These are phyloP conservation scores for Agrochola circellaris DNA, from an alignment of 2,888 invertebrate genomes.

Conservation along the genomic window DNA sequence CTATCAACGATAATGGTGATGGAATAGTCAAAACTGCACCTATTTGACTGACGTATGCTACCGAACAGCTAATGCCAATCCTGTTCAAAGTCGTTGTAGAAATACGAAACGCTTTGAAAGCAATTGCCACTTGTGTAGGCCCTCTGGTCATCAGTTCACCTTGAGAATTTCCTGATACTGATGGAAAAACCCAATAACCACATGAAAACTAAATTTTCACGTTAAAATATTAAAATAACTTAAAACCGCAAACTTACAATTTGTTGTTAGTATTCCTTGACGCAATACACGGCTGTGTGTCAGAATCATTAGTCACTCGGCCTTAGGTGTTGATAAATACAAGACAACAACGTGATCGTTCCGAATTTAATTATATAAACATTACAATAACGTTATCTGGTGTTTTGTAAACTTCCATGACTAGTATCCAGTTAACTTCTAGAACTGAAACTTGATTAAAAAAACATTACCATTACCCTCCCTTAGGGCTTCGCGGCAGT, in stretches of 20 bases:
- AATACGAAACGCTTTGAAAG: no score
- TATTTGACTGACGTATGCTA: neutral
- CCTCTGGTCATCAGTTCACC: neutral
- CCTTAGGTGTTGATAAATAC: conserved; percentile 69
- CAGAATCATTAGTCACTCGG: conserved; percentile 77
- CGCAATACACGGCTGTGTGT: conserved; percentile 69
- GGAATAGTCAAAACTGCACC: neutral
- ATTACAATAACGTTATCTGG: conserved; percentile 39
- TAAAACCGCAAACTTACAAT: conserved; percentile 30
- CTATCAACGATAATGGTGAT: neutral
- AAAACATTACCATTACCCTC: no score
- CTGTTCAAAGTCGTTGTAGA: neutral
- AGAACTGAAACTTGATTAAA: neutral
- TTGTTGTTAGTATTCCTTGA: conserved; percentile 61
- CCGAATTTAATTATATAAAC: conserved; percentile 63
- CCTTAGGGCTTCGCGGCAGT: no score
- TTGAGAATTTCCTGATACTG: neutral
- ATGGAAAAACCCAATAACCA: conserved; percentile 9
- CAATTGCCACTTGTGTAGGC: neutral
- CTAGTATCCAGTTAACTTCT: neutral
- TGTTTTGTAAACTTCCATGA: conserved; percentile 42
- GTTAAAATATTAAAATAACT: conserved; percentile 31
- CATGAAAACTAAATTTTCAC: neutral
- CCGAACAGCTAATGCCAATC: neutral
- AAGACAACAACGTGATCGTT: conserved; percentile 39